These are phyloP conservation scores for Montipora capricornis DNA, from an alignment of 64 coral and sea anemone species.

Conservation along the genomic window DNA sequence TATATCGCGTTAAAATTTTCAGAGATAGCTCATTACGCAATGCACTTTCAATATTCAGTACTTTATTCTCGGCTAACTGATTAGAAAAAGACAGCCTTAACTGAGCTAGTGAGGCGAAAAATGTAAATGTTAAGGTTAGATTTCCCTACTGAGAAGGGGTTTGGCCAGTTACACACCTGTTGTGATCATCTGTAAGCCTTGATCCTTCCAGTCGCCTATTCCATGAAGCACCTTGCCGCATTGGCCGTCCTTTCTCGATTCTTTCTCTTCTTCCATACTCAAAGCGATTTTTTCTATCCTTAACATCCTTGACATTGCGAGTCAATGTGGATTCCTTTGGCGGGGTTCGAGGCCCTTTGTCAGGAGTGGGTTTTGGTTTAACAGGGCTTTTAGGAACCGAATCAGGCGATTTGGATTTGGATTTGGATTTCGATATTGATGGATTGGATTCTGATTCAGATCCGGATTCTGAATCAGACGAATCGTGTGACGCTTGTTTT, in stretches of 20 bases:
- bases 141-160: no score
- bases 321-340: constrained; percentile 22
- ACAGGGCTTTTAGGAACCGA: background rate
- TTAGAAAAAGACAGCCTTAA: no score
- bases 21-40: no score
- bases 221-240: constrained; percentile 28
- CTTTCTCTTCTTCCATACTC: constrained; percentile 74
- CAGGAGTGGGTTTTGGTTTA: constrained; percentile 24
- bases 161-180: constrained; percentile 52
- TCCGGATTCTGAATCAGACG: constrained; percentile 68
- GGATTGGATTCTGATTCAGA: constrained; percentile 49
- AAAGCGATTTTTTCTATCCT: constrained; percentile 71
- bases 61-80: no score
- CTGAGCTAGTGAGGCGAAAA: no score
- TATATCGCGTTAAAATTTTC: no score
- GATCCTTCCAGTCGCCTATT: background rate
- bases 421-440: constrained; percentile 14
- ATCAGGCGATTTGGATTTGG: constrained; percentile 21
- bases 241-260: constrained; percentile 61
- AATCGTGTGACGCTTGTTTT: constrained; percentile 25
- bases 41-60: no score
- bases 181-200: constrained; percentile 39
- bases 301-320: constrained; percentile 60
- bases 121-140: no score
- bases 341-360: constrained; percentile 65